Evolutionary conservation across 2,888 invertebrate genomes (phyloP), one percentile per base, ranked within the genome.

Genomic region (Drosophila ustulata): DNA sequence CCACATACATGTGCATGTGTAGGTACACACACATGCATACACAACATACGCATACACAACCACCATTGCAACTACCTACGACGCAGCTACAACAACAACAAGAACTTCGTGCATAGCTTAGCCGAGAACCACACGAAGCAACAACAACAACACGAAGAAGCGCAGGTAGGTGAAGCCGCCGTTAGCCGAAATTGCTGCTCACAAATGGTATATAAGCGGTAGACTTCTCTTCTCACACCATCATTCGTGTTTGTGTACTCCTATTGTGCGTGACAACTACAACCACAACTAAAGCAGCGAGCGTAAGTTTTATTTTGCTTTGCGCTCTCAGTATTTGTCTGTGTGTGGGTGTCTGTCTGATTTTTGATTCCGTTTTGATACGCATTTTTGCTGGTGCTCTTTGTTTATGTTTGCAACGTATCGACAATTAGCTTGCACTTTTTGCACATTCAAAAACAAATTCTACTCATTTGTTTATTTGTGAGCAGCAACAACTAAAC

Each of bases 381-480:
- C 61, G 56, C 23, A 37, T 37, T 45, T 68, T 59, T 77, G 58
- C 68, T 63, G 55, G 68, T 71, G 68, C 59, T 61, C 66, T 73
- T 83, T 82, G 82, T 87, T 82, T 82, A 75, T 87, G 75, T 82
- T 78, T 75, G 66, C 66, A 55, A 66, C 58, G 57, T 63, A 57
- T 59, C 30, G 66, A 78, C 62, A 66, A 75, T 82, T 79, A 76
- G 64, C 63, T 79, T 68, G 85, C 75, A 76, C 25, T 71, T 81
- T 67, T 86, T 59, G 46, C 32, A 46, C 13, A 47, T 47, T 13
- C 30, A 56, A 49, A 62, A 50, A 53, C 37, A 45, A 77, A 57
- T 58, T 81, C 72, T 83, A 82, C 82, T 88, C 82, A 83, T 83
- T 83, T 83, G 82, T 82, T 87, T 84, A 73, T 85, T 26, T 68